A percentile compares a stretch with the other conserved stretches of the same genome.
Conservation (phyloP, 2,888 invertebrate species). For the Tetranychus truncatus region DNA sequence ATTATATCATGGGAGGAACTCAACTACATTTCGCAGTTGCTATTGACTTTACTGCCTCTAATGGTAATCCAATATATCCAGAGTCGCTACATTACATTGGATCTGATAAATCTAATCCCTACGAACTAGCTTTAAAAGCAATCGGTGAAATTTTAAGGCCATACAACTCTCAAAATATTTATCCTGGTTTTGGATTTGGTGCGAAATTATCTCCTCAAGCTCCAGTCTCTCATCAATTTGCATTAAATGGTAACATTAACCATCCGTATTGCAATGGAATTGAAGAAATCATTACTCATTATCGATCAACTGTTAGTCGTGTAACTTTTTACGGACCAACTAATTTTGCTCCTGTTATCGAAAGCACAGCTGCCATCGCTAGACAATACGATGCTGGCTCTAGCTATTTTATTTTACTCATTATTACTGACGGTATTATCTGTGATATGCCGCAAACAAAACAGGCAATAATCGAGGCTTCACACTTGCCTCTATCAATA, state of each 20-base stretch:
- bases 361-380: constrained; percentile 34
- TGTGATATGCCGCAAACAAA: constrained; percentile 41
- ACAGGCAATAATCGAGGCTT: constrained; percentile 34
- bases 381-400: constrained; percentile 36
- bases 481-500: constrained; percentile 42
- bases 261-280: constrained; percentile 39
- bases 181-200: constrained; percentile 40
- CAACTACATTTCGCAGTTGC: constrained; percentile 36
- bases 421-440: constrained; percentile 44
- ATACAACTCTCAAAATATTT: constrained; percentile 39
- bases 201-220: constrained; percentile 38
- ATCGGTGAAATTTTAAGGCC: constrained; percentile 37
- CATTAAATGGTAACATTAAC: constrained; percentile 37
- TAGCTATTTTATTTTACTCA: constrained; percentile 42
- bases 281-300: constrained; percentile 38
- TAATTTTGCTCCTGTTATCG: constrained; percentile 38
- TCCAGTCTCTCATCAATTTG: constrained; percentile 37
- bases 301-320: constrained; percentile 36
- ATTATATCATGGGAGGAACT: constrained; percentile 41
- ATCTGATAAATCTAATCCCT: constrained; percentile 31
- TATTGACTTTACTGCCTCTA: constrained; percentile 37
- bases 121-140: constrained; percentile 34
- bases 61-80: constrained; percentile 34
- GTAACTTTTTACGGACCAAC: constrained; percentile 43
- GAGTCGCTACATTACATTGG: constrained; percentile 36